Evolutionary conservation across 2,888 invertebrate species (phyloP).

Genomic region (Punctoribates punctum): DNA sequence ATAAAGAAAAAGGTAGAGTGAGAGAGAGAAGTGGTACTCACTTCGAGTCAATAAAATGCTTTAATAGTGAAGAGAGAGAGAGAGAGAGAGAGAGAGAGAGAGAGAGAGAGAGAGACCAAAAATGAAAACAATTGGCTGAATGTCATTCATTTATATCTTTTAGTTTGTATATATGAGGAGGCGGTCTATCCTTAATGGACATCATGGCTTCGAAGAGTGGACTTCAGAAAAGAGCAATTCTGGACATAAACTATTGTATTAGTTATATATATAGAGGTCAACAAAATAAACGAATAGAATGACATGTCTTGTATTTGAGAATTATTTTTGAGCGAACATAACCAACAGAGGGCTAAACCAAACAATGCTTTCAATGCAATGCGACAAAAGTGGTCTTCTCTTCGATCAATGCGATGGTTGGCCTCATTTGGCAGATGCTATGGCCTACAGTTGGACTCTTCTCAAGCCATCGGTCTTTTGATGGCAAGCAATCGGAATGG

Average conservation of each 20-base stretch:
- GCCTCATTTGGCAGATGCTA: constrained; percentile 23
- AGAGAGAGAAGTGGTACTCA: not conserved
- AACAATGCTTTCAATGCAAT: not conserved
- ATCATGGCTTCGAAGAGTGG: not conserved
- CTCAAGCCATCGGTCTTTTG: not conserved
- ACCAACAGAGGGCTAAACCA: not conserved
- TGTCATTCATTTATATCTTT: constrained; percentile 35
- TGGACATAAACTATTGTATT: constrained; percentile 22
- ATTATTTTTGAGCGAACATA: constrained; percentile 20
- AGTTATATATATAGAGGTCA: constrained; percentile 3
- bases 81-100: not conserved
- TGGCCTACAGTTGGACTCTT: not conserved
- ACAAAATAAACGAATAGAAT: constrained; percentile 31
- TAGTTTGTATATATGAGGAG: not conserved
- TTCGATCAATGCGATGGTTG: constrained; percentile 1
- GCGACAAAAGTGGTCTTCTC: constrained; percentile 8
- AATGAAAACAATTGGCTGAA: constrained; percentile 30
- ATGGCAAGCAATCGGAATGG: constrained; percentile 1
- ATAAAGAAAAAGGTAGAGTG: constrained; percentile 5
- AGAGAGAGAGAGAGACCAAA: not conserved
- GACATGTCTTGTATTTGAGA: constrained; percentile 21
- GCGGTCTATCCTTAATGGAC: constrained; percentile 14
- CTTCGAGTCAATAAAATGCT: constrained; percentile 26
- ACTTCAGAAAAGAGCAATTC: not conserved
- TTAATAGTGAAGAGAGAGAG: not conserved